phyloP scores from a whole-genome alignment of 2,888 invertebrate genomes.

The Abrostola tripartita region DNA sequence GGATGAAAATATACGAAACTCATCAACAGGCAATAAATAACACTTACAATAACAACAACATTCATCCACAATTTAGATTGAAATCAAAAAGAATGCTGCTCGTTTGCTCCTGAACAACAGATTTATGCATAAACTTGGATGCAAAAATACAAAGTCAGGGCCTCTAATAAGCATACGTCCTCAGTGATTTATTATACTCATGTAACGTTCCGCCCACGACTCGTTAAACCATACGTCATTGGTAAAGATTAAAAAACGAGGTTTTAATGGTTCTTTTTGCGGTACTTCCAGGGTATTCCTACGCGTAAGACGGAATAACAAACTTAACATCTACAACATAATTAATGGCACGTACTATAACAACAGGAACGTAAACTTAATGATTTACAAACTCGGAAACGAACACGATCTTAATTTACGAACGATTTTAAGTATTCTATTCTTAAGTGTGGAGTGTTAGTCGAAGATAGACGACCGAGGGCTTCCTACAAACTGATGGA shows the following conservation, averaged over 20 bases:
- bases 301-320: conserved; percentile 36
- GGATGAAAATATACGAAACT: conserved; percentile 18
- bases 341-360: conserved; percentile 52
- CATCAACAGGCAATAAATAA: conserved; percentile 34
- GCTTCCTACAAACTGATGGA: conserved; percentile 47
- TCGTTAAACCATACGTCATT: conserved; percentile 55
- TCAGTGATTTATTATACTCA: conserved; percentile 62
- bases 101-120: conserved; percentile 48
- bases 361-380: conserved; percentile 67
- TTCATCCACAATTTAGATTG: conserved; percentile 39
- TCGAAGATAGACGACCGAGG: conserved; percentile 21
- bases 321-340: conserved; percentile 44
- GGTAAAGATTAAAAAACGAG: conserved; percentile 52
- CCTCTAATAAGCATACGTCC: conserved; percentile 45
- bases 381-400: conserved; percentile 73
- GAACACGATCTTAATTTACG: conserved; percentile 53
- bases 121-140: conserved; percentile 56
- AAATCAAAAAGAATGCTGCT: conserved; percentile 36
- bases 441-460: conserved; percentile 19
- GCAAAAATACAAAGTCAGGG: conserved; percentile 55
- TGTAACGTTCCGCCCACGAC: conserved; percentile 60
- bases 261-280: conserved; percentile 56
- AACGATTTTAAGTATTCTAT: conserved; percentile 36
- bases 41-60: conserved; percentile 24
- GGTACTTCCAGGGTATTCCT: conserved; percentile 20